Evolutionary conservation across 1,140 invertebrate genomes (phyloP).

Genomic region (Phocides pigmalion): DNA sequence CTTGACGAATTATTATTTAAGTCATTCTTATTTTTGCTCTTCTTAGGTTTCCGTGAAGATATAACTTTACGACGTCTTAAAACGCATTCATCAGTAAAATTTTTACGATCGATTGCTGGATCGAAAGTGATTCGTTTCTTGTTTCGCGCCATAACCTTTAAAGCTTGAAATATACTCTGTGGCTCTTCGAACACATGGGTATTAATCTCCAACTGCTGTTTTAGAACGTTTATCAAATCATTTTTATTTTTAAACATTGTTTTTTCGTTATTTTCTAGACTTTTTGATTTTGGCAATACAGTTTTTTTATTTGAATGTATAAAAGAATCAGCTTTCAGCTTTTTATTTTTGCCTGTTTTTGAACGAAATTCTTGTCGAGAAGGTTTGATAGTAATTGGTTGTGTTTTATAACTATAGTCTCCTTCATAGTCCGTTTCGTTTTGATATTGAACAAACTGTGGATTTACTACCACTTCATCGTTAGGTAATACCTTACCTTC

Average conservation of each 20-base stretch:
- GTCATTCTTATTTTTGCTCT: conserved; percentile 14
- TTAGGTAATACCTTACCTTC: background rate
- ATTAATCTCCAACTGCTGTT: conserved; percentile 48
- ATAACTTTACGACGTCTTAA: conserved; percentile 31
- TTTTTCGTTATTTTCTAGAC: conserved; percentile 27
- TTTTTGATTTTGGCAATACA: conserved; percentile 27
- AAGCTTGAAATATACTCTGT: conserved; percentile 52
- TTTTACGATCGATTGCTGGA: conserved; percentile 6
- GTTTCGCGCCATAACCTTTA: conserved; percentile 54
- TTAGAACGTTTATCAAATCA: conserved; percentile 51
- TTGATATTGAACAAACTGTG: background rate
- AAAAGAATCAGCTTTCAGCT: conserved; percentile 30
- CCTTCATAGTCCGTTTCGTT: conserved; percentile 22
- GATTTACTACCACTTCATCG: background rate
- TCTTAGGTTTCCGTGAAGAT: conserved; percentile 26
- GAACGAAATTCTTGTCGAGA: background rate
- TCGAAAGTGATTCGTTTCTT: conserved; percentile 41
- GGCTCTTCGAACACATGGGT: conserved; percentile 44
- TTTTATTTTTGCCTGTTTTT: conserved; percentile 19
- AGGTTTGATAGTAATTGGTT: conserved; percentile 2
- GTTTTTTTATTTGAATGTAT: conserved; percentile 35
- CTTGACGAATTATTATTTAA: background rate
- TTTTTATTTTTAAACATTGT: conserved; percentile 42
- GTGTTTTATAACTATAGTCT: conserved; percentile 18
- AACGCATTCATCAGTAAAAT: conserved; percentile 29